Percentiles rank a stretch among this genome's conserved stretches.
Evolutionary conservation across 2,888 invertebrate genomes (phyloP).

Genomic region (Empis livida): DNA sequence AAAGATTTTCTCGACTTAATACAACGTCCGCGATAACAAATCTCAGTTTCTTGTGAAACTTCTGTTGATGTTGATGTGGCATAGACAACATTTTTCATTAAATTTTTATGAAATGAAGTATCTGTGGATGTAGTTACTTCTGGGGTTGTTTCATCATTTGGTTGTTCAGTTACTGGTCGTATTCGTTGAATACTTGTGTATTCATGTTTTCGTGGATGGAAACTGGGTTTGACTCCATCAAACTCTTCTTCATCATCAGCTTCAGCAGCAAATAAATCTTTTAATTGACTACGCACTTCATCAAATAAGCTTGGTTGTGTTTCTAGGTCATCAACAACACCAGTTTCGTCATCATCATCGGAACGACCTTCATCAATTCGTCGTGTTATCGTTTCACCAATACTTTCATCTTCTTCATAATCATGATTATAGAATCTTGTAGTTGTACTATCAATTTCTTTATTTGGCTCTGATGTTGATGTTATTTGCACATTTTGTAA

Average conservation of each 20-base stretch:
- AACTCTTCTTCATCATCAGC: conserved; percentile 24
- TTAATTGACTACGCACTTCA: conserved; percentile 32
- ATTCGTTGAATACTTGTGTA: conserved; percentile 29
- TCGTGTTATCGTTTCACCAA: conserved; percentile 4
- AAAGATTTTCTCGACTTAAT: conserved; percentile 44
- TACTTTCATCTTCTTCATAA: conserved; percentile 15
- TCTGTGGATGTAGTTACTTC: conserved; percentile 15
- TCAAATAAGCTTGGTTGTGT: conserved; percentile 33
- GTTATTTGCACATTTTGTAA: background rate
- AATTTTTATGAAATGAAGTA: conserved; percentile 27
- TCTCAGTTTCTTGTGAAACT: conserved; percentile 75
- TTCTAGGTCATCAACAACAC: conserved; percentile 26
- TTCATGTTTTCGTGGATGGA: conserved; percentile 24
- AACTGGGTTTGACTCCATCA: conserved; percentile 19
- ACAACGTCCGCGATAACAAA: conserved; percentile 75
- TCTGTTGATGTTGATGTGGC: conserved; percentile 68
- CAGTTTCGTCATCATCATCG: conserved; percentile 19
- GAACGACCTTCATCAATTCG: conserved; percentile 7
- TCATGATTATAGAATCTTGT: background rate
- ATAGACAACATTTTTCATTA: conserved; percentile 34
- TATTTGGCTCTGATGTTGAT: conserved; percentile 29
- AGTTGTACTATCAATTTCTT: conserved; percentile 5
- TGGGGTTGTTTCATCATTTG: conserved; percentile 5
- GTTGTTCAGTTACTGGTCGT: conserved; percentile 16
- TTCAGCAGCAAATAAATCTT: conserved; percentile 29